Base-by-base conservation (phyloP, 2,888 invertebrate genomes). In the Chirona hameri region DNA sequence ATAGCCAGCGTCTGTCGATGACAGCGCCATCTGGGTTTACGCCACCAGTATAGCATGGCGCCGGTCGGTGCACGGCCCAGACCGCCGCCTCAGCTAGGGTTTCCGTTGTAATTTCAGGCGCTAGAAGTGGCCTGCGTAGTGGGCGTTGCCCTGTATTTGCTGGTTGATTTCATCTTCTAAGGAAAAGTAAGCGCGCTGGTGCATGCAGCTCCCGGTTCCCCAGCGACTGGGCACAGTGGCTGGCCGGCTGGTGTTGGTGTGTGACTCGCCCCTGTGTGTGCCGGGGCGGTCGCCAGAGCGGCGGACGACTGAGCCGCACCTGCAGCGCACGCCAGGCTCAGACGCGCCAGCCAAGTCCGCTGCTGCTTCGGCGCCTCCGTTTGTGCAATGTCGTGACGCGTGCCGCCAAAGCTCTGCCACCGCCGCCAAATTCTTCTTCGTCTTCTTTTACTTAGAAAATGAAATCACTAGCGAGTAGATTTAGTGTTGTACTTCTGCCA, bases 131-230 rank as follows among this genome's bases (percentile, higher is more conserved):
- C 39, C 39, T 76, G 76, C 76, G 76, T 76, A 76, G 76, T 76
- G 76, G 76, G 76, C 39, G 7, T 76, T 76, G 76, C 76, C 76
- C 76, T 76, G 39, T 76, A 76, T 76, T 39, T 39, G 27, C 76
- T 76, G 76, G 76, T 29, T 76, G 76, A 39, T 76, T 76, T 76
- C 76, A 76, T 76, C 76, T 76, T 76, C 76, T 76, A 39, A 76
- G 39, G 27, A 76, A 27, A 76, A 76, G 76, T 76, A 76, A 76
- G 76, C 76, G 76, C n/a, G 65, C 72, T 31, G 76, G 76, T 76
- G 76, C 76, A 76, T 76, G 76, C 69, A 29, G 29, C 29, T n/a
- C 10, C 69, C 9, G 69, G 24, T 1, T 15, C 1, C 2, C 69
- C 27, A n/a, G n/a, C n/a, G n/a, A n/a, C n/a, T n/a, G n/a, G n/a